Conservation (phyloP, 2,797 vertebrate genomes). For the Hydrophis major region DNA sequence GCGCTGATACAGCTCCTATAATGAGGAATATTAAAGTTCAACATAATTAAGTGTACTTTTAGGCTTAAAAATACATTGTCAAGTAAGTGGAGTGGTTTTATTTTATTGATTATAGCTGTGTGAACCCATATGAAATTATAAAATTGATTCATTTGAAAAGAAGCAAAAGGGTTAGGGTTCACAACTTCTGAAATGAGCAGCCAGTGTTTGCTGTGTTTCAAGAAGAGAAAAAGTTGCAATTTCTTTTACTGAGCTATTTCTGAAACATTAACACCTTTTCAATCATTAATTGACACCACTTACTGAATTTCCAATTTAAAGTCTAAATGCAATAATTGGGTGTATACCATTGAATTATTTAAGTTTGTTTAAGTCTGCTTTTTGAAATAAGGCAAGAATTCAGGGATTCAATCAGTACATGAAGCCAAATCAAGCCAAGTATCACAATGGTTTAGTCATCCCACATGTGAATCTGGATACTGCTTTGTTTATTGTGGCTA, state of each 20-base stretch:
- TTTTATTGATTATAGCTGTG: neutral
- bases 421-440: neutral
- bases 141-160: neutral
- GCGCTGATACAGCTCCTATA: slow-evolving; percentile 92
- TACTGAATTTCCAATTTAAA: neutral
- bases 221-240: neutral
- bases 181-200: neutral
- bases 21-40: neutral
- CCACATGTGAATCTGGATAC: neutral
- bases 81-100: neutral
- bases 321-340: neutral
- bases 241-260: neutral
- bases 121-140: neutral
- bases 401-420: neutral
- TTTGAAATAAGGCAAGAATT: neutral
- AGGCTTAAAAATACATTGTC: neutral
- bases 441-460: neutral
- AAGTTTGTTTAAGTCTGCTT: neutral
- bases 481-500: neutral
- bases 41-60: neutral
- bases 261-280: neutral
- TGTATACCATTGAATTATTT: neutral
- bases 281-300: neutral
- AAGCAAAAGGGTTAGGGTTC: neutral
- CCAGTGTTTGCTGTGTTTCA: neutral